Percentiles rank a stretch among this genome's conserved stretches.
Evolutionary conservation across 2,888 invertebrate species (phyloP).

Genomic region (Rhyacophila evoluta): DNA sequence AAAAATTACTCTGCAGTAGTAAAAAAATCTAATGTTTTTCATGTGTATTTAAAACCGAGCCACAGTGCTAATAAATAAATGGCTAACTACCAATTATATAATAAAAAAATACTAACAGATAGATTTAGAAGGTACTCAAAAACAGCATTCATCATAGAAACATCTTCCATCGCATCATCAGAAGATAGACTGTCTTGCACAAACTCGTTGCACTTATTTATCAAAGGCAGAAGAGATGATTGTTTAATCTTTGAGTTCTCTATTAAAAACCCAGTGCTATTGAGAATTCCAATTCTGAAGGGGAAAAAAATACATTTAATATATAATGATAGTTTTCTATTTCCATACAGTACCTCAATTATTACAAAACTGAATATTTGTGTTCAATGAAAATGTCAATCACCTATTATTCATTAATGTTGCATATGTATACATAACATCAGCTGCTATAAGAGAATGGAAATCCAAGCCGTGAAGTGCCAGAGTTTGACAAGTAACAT

Average conservation of each 20-base stretch:
- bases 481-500: conserved; percentile 40
- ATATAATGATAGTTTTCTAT: too few species aligned
- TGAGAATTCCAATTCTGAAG: conserved; percentile 42
- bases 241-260: conserved; percentile 31
- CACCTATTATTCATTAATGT: conserved; percentile 38
- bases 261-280: conserved; percentile 44
- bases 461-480: conserved; percentile 44
- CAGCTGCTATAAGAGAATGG: conserved; percentile 38
- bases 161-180: conserved; percentile 38
- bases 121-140: conserved; percentile 50
- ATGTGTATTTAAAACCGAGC: too few species aligned
- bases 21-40: too few species aligned
- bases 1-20: too few species aligned
- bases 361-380: too few species aligned
- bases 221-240: conserved; percentile 20
- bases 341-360: too few species aligned
- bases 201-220: conserved; percentile 34
- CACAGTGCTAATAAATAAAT: too few species aligned
- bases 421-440: conserved; percentile 40
- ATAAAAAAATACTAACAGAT: conserved; percentile 42
- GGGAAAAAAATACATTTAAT: too few species aligned
- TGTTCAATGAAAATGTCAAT: too few species aligned
- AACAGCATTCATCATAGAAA: conserved; percentile 26
- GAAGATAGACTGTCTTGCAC: conserved; percentile 31
- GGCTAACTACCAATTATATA: too few species aligned